Percentiles rank a stretch among this genome's conserved stretches.
Evolutionary conservation across 2,888 invertebrate species (phyloP).

Genomic region (Monochamus alternatus): DNA sequence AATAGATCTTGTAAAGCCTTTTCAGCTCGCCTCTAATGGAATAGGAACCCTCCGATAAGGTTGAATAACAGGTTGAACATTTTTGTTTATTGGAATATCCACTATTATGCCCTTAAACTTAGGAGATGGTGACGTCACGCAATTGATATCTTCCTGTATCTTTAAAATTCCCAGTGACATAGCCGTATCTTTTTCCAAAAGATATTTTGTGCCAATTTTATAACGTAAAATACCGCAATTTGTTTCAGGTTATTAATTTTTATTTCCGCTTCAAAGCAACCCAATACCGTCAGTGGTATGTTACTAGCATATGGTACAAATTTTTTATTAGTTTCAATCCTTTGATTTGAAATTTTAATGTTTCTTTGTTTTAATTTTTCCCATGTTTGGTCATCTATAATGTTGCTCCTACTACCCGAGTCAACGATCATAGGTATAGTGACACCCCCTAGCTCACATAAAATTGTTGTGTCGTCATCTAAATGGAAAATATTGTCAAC

Average conservation of each 20-base stretch:
- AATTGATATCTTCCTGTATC: conserved; percentile 13
- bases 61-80: conserved; percentile 58
- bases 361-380: conserved; percentile 43
- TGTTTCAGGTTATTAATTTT: conserved; percentile 32
- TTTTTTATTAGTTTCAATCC: too few species aligned
- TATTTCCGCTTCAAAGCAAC: conserved; percentile 49
- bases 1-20: conserved; percentile 50
- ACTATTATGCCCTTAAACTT: conserved; percentile 39
- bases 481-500: conserved; percentile 1
- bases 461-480: background rate
- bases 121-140: conserved; percentile 28
- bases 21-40: conserved; percentile 54
- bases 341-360: conserved; percentile 36
- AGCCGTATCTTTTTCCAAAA: conserved; percentile 46
- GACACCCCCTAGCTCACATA: conserved; percentile 47
- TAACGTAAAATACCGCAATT: conserved; percentile 46
- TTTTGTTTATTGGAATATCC: conserved; percentile 8
- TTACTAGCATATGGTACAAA: too few species aligned
- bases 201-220: conserved; percentile 38
- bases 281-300: conserved; percentile 43
- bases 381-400: conserved; percentile 51
- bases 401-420: conserved; percentile 55
- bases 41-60: conserved; percentile 60
- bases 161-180: conserved; percentile 44
- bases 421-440: conserved; percentile 50